Percentiles rank a stretch among this genome's conserved stretches.
Conservation (phyloP, 2,113 vertebrate genomes). For the Rhabdomys dilectus region DNA sequence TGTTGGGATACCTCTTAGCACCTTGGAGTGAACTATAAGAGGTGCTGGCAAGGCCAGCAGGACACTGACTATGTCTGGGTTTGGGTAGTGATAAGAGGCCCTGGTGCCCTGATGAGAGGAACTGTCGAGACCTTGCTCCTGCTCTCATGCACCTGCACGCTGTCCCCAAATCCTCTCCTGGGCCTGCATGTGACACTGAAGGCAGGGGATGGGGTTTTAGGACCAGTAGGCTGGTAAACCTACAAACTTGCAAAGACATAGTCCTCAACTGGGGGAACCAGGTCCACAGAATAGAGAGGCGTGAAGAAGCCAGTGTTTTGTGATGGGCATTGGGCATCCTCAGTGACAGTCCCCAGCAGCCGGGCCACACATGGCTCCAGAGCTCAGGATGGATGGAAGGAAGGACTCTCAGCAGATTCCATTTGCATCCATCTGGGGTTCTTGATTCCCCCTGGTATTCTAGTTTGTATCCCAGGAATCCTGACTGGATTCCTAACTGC, state of each 20-base stretch:
- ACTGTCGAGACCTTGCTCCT: background rate
- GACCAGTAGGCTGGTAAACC: background rate
- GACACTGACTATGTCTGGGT: background rate
- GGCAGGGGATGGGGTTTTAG: background rate
- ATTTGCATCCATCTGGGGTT: no score
- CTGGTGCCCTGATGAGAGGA: background rate
- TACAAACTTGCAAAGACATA: background rate
- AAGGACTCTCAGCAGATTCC: background rate
- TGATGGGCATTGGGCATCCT: background rate
- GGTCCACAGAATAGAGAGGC: no score
- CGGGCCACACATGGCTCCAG: background rate
- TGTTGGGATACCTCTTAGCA: background rate
- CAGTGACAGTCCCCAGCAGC: background rate
- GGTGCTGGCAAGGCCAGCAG: background rate
- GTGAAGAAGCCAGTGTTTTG: background rate
- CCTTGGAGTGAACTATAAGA: background rate
- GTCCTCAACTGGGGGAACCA: background rate
- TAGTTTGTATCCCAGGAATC: rapidly evolving
- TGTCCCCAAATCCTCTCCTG: background rate
- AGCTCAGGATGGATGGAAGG: rapidly evolving
- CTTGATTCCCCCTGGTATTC: no score
- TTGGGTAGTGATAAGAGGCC: background rate
- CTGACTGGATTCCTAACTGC: background rate
- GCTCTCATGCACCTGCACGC: rapidly evolving
- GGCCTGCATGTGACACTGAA: background rate